Conservation (phyloP, 2,797 vertebrate species). For the Coilia nasus region DNA sequence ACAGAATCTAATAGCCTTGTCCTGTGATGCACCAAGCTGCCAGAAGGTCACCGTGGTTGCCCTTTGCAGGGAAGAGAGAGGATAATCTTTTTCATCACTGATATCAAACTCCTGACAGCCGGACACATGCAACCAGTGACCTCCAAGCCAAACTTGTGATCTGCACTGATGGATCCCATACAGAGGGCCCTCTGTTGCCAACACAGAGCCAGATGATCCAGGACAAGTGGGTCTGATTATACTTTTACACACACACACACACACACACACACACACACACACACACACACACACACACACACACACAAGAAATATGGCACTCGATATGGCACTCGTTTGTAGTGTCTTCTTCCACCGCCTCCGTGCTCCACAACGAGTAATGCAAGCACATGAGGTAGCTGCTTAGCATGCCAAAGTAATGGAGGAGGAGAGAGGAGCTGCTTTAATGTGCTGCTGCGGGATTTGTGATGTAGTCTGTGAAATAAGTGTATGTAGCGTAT, state of each 20-base stretch:
- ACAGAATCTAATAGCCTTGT: not conserved
- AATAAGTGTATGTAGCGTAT: not conserved
- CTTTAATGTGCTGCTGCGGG: not conserved
- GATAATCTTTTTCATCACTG: slow-evolving; percentile 49
- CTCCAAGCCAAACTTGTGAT: slow-evolving; percentile 41
- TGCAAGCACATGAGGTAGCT: not conserved
- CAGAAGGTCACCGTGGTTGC: not conserved
- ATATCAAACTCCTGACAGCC: slow-evolving; percentile 46
- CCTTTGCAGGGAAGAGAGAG: slow-evolving; percentile 32
- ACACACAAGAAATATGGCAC: not conserved
- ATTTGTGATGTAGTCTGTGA: not conserved
- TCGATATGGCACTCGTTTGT: not conserved
- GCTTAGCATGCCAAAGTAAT: not conserved
- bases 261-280: slow-evolving; percentile 17
- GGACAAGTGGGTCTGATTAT: slow-evolving; percentile 38
- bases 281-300: slow-evolving; percentile 24
- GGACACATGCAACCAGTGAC: slow-evolving; percentile 45
- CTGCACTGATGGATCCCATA: slow-evolving; percentile 24
- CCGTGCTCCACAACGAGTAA: not conserved
- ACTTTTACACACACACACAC: slow-evolving; percentile 1
- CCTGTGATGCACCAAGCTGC: not conserved
- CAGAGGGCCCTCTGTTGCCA: slow-evolving; percentile 36
- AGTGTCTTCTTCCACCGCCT: slow-evolving; percentile 7
- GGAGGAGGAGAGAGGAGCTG: not conserved
- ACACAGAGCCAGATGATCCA: slow-evolving; percentile 41